Conservation (phyloP, 1,140 invertebrate species). For the Schlechtendalia chinensis region DNA sequence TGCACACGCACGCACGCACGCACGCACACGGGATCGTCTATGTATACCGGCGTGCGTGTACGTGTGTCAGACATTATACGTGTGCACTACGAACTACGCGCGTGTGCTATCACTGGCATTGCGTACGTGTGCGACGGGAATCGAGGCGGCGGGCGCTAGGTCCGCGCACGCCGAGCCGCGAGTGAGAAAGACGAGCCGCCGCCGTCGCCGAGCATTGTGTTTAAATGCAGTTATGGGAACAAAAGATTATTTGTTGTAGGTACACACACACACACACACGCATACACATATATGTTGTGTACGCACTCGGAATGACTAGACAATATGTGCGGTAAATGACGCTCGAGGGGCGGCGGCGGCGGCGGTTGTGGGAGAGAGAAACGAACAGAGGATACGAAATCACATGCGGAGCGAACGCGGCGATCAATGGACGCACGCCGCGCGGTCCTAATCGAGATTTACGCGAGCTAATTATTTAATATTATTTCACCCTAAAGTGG, state of each 20-base stretch:
- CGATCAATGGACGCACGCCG: slow-evolving; percentile 16
- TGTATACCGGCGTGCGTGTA: background rate
- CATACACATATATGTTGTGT: background rate
- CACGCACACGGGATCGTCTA: background rate
- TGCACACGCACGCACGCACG: background rate
- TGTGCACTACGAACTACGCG: background rate
- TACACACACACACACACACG: background rate
- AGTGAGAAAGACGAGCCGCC: slow-evolving; percentile 25
- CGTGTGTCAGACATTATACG: background rate
- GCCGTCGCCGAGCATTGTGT: slow-evolving; percentile 31
- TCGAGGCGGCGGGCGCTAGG: slow-evolving; percentile 30
- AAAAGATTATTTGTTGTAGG: slow-evolving; percentile 45
- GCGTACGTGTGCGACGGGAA: background rate
- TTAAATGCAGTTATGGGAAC: slow-evolving; percentile 49
- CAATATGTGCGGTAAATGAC: slow-evolving; percentile 37
- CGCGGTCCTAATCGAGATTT: slow-evolving; percentile 21
- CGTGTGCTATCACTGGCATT: no score
- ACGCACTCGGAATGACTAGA: slow-evolving; percentile 26
- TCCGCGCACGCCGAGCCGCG: slow-evolving; percentile 19
- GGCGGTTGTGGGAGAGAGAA: background rate
- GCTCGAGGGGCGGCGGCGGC: background rate
- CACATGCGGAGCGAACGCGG: background rate
- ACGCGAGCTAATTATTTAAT: slow-evolving; percentile 23
- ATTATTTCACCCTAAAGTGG: no score
- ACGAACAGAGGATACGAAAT: slow-evolving; percentile 13